Base-by-base conservation (phyloP, 2,888 invertebrate species). In the Apodemia mormo region DNA sequence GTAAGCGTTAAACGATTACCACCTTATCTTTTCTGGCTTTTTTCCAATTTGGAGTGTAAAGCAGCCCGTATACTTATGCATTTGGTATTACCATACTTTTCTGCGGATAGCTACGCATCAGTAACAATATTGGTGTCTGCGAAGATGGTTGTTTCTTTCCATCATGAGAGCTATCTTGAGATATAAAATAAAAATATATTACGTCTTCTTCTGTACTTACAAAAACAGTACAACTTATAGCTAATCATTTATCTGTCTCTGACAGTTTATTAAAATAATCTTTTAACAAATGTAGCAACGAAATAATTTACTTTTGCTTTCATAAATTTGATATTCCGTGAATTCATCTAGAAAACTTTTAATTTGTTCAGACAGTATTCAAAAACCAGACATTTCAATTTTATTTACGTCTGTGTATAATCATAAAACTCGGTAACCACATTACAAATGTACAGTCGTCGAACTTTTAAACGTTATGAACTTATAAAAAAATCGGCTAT, bases 261-360 rank as follows among this genome's bases (percentile, higher is more conserved):
- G 58, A 58, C 58, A 58, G 30, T 58, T 30, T 30, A 30, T 30
- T 30, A 30, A 10, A 10, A 29, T 22, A 12, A 12, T 10, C 12
- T 30, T 29, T 30, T 2, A 58, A 58, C 12, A 58, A 30, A 58
- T 52, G n/a, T 52, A 30, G 8, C 58, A 12, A 58, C 30, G 58
- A 58, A 58, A 58, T 61, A 30, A 33, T 29, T 61, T 33, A 61
- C 29, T 29, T 33, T 30, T 14, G 14, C 58, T 29, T 61, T 12
- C 12, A 61, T 61, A 61, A 64, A 64, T 64, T 52, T 52, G 52
- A 52, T 64, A 61, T 61, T 64, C n/a, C n/a, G 37, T 64, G 61
- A 37, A 64, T 64, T 64, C 33, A 64, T 14, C 61, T n/a, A 64
- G 30, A 64, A 64, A 64, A 64, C 37, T 64, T 64, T 64, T 64